Percentiles rank a stretch among this genome's conserved stretches.
Evolutionary conservation across 23 tunicate species (phyloP).

Genomic region (Halocynthia aurantium): DNA sequence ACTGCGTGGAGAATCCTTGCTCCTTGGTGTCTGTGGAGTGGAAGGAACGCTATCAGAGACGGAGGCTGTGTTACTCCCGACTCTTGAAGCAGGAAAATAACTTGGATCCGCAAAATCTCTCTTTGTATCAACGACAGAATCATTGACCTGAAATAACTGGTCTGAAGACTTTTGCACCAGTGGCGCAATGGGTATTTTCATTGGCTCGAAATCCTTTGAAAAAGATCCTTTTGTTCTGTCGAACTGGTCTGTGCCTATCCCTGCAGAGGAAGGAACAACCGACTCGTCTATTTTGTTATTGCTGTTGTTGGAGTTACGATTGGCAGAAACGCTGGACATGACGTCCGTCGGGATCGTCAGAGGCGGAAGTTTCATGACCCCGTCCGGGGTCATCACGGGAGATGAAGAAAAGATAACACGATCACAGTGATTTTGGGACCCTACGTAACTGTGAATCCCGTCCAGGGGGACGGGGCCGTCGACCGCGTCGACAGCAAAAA

Average conservation of each 20-base stretch:
- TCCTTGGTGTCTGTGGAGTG: too few species aligned
- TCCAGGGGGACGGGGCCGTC: too few species aligned
- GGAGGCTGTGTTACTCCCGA: too few species aligned
- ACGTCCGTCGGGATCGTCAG: conserved; percentile 5
- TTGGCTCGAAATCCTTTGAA: too few species aligned
- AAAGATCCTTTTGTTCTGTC: neutral
- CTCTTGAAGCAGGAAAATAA: too few species aligned
- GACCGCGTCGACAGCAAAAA: too few species aligned
- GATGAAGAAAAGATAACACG: conserved; percentile 5
- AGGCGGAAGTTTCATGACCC: conserved; percentile 21
- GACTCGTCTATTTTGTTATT: neutral
- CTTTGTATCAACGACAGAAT: too few species aligned
- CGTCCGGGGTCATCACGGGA: conserved; percentile 23
- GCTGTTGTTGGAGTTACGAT: conserved; percentile 2
- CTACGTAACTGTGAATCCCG: too few species aligned
- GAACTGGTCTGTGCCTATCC: neutral
- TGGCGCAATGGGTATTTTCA: neutral
- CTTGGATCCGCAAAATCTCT: too few species aligned
- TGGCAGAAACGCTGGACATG: conserved; percentile 14
- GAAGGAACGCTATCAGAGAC: too few species aligned
- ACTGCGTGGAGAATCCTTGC: too few species aligned
- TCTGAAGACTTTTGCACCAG: neutral
- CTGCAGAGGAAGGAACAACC: neutral
- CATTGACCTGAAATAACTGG: too few species aligned
- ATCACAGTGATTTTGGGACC: conserved; percentile 17